Evolutionary conservation across 92 coral and sea anemone species (phyloP), one percentile per base, ranked within the genome.

Genomic region (Chrysogorgia sp.): DNA sequence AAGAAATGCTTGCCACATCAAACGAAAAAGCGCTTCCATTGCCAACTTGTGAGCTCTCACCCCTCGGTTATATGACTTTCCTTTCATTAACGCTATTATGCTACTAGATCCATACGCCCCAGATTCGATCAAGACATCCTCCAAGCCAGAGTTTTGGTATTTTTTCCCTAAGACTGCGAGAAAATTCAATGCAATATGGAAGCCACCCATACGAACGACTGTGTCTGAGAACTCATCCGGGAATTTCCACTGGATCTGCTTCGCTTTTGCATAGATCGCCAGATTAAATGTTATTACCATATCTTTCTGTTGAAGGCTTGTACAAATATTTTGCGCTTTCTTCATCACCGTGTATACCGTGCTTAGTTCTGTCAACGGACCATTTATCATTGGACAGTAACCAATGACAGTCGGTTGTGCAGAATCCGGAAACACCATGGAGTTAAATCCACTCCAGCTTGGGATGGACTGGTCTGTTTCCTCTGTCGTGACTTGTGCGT

Each of bases 21-120:
- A 83, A 49, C 86, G 91, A 56, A 90, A 82, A 34, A 90, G 82
- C 55, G 80, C 91, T 60, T 87, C 91, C 14, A 83, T 35, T 40
- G 67, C 65, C 30, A 90, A 76, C 85, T 90, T 90, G 83, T 85
- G 96, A 20, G 92, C 90, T 34, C 90, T 66, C 0, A 90, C 67
- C 4, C 91, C 91, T 25, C 88, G 81, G 67, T 87, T 90, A 81
- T 90, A 90, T 1, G 86, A 86, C 34, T n/a, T n/a, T n/a, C n/a
- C n/a, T n/a, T n/a, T n/a, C n/a, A n/a, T n/a, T n/a, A n/a, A n/a
- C n/a, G n/a, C n/a, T n/a, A n/a, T n/a, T n/a, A n/a, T n/a, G n/a
- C n/a, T n/a, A n/a, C n/a, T n/a, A n/a, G n/a, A n/a, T n/a, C n/a
- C n/a, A n/a, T n/a, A n/a, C n/a, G n/a, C n/a, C n/a, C n/a, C n/a